phyloP scores from a whole-genome alignment of 92 coral and sea anemone genomes.

The Siderastrea radians region DNA sequence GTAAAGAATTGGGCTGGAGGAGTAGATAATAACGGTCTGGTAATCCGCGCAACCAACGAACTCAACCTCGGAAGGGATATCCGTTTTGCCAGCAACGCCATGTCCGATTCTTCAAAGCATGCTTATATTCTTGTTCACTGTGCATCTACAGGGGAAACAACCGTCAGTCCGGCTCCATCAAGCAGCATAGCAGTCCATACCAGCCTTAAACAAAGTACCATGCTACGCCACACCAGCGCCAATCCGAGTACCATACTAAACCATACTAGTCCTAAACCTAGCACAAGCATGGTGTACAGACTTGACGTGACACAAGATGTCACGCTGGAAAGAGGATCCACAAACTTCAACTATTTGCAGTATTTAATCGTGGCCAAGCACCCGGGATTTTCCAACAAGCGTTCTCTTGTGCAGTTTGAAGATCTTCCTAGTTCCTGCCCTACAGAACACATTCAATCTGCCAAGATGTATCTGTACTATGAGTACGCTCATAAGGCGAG shows the following conservation, averaged over 20 bases:
- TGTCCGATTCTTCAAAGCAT: conserved; percentile 54
- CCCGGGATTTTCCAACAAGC: conserved; percentile 74
- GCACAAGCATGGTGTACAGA: too few species aligned
- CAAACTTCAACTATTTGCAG: conserved; percentile 51
- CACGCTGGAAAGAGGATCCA: conserved; percentile 48
- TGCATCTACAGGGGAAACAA: neutral
- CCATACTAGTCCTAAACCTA: too few species aligned
- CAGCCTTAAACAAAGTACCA: too few species aligned
- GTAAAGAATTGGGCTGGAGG: conserved; percentile 64
- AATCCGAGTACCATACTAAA: neutral
- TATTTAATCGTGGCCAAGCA: conserved; percentile 70
- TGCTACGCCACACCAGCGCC: too few species aligned
- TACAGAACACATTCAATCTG: conserved; percentile 31
- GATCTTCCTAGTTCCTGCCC: conserved; percentile 57
- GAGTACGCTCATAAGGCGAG: conserved; percentile 71
- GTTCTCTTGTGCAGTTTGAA: conserved; percentile 60
- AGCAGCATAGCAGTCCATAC: too few species aligned
- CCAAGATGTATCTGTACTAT: conserved; percentile 66
- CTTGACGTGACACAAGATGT: neutral
- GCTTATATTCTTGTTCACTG: conserved; percentile 70
- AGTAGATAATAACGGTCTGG: conserved; percentile 66
- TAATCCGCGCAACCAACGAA: conserved; percentile 73
- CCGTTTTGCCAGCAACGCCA: conserved; percentile 76
- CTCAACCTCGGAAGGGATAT: conserved; percentile 60
- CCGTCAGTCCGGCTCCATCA: too few species aligned